A percentile compares a stretch with the other conserved stretches of the same genome.
phyloP scores from a whole-genome alignment of 2,113 vertebrate species.

The Ochotona princeps region DNA sequence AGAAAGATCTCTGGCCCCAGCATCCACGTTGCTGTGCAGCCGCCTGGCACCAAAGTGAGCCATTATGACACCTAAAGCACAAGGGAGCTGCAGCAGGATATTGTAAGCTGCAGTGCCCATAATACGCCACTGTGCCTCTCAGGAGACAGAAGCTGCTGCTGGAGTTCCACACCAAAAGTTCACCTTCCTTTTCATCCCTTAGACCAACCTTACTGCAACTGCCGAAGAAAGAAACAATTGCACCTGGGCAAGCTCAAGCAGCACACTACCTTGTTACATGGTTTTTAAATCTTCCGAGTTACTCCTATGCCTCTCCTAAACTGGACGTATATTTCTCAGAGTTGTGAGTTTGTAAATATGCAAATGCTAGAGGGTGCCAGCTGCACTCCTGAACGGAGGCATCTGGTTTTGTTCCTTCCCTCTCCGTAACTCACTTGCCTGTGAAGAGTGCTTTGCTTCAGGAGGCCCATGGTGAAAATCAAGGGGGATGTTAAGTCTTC shows the following conservation, averaged over 20 bases:
- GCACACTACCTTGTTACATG: neutral
- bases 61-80: accelerated
- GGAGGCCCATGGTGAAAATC: neutral
- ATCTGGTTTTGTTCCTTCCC: neutral
- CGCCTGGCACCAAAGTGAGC: accelerated
- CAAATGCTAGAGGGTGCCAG: neutral
- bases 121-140: neutral
- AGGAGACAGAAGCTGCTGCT: neutral
- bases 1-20: accelerated
- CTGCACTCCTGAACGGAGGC: neutral
- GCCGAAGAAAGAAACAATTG: neutral
- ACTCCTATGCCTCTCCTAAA: neutral
- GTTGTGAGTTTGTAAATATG: neutral
- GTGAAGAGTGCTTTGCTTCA: neutral
- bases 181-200: neutral
- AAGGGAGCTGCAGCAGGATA: accelerated
- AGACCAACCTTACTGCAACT: neutral
- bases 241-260: neutral
- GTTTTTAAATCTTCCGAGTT: neutral
- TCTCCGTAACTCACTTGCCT: no score
- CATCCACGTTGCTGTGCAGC: neutral
- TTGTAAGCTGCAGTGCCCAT: accelerated
- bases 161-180: neutral
- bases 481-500: neutral
- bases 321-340: neutral